Percentiles rank a stretch among this genome's conserved stretches.
phyloP scores from a whole-genome alignment of 2,113 vertebrate species.

The Boulengerochromis microlepis region DNA sequence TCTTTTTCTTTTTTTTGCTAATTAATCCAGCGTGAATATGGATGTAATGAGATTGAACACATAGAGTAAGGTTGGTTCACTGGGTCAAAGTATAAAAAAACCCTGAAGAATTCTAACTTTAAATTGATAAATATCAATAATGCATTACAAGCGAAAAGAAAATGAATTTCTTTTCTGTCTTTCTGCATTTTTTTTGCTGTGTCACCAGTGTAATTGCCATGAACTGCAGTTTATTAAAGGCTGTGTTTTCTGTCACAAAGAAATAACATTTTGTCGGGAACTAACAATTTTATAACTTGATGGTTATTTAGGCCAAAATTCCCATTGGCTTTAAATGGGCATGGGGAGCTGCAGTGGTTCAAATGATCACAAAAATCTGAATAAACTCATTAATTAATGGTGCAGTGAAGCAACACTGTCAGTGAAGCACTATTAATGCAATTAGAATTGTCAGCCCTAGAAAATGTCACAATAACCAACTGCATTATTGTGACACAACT shows the following conservation, averaged over 20 bases:
- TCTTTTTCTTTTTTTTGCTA: background rate
- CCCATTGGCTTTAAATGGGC: background rate
- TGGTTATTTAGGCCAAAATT: background rate
- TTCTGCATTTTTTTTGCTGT: background rate
- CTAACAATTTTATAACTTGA: background rate
- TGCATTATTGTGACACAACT: background rate
- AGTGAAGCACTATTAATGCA: conserved; percentile 46
- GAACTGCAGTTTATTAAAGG: background rate
- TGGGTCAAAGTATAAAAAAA: background rate
- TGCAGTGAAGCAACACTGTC: conserved; percentile 15
- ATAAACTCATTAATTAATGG: conserved; percentile 32
- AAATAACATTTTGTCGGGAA: background rate
- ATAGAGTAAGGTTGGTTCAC: background rate
- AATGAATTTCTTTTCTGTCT: background rate
- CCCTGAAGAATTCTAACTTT: background rate
- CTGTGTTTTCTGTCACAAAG: background rate
- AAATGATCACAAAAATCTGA: background rate
- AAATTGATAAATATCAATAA: background rate
- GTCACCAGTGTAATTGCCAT: background rate
- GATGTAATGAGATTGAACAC: background rate
- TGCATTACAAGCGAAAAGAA: accelerated
- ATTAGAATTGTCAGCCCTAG: conserved; percentile 37
- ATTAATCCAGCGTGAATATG: background rate
- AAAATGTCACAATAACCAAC: conserved; percentile 23
- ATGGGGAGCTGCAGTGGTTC: background rate